These are phyloP conservation scores for Ptyas mucosa DNA, from an alignment of 2,113 vertebrate genomes.

Conservation along the genomic window DNA sequence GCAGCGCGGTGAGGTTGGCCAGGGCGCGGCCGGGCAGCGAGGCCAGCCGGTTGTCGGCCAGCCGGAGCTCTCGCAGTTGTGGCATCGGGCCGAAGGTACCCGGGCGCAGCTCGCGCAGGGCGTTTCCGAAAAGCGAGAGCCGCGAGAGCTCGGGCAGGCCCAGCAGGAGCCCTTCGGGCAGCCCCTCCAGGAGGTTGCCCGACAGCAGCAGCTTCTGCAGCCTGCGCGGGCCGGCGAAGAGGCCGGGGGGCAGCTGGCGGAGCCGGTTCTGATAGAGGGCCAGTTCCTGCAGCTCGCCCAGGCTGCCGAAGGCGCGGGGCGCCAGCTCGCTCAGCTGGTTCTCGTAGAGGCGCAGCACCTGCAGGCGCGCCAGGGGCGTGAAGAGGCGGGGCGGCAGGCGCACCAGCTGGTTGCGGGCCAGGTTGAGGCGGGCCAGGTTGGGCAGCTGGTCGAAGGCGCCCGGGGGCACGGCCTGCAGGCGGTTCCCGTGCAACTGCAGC, in stretches of 20 bases:
- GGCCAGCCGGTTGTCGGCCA: conserved; percentile 85
- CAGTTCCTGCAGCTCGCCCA: conserved; percentile 74
- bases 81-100: conserved; percentile 80
- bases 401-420: conserved; percentile 79
- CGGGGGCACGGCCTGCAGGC: conserved; percentile 66
- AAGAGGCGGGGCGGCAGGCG: conserved; percentile 70
- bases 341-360: conserved; percentile 77
- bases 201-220: conserved; percentile 86
- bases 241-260: conserved; percentile 65
- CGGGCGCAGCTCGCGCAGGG: conserved; percentile 71
- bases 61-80: conserved; percentile 79
- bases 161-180: conserved; percentile 80
- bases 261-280: conserved; percentile 86
- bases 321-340: conserved; percentile 79
- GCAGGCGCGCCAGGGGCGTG: conserved; percentile 73
- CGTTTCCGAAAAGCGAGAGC: conserved; percentile 84
- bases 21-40: conserved; percentile 75
- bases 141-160: conserved; percentile 74
- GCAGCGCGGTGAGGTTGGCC: conserved; percentile 77
- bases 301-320: conserved; percentile 67
- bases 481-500: conserved; percentile 71
- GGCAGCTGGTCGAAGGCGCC: conserved; percentile 76
- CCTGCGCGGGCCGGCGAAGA: conserved; percentile 77
- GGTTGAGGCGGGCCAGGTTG: conserved; percentile 73
- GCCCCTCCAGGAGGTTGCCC: conserved; percentile 74